Conservation (phyloP, 2,113 vertebrate species). For the Ariopsis seemanni region DNA sequence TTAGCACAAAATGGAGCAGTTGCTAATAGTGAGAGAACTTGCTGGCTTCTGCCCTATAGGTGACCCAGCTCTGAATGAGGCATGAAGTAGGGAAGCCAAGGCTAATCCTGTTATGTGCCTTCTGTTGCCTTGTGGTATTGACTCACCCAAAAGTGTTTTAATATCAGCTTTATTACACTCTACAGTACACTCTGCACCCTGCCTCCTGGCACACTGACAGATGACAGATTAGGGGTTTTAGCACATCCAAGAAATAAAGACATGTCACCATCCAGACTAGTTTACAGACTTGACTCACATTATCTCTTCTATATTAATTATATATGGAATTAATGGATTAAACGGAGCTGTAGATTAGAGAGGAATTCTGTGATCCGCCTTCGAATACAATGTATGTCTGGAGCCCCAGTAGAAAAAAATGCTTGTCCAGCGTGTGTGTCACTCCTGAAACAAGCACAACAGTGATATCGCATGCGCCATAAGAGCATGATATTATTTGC, state of each 20-base stretch:
- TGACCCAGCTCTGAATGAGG: conserved; percentile 43
- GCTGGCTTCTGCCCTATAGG: conserved; percentile 9
- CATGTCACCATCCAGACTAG: conserved; percentile 48
- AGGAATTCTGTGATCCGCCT: background rate
- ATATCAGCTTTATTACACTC: conserved; percentile 67
- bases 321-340: conserved; percentile 1
- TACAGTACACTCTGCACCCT: conserved; percentile 57
- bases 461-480: conserved; percentile 56
- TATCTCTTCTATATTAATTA: background rate
- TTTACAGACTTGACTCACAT: background rate
- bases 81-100: conserved; percentile 37
- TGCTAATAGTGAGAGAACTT: background rate
- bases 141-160: conserved; percentile 60
- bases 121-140: conserved; percentile 46
- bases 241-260: conserved; percentile 62
- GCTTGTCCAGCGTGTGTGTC: background rate
- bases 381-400: background rate
- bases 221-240: conserved; percentile 67
- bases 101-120: conserved; percentile 53
- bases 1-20: background rate
- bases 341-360: background rate
- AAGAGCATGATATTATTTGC: conserved; percentile 66
- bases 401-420: background rate
- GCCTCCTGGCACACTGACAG: conserved; percentile 69
- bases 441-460: background rate